phyloP scores from a whole-genome alignment of 2,888 invertebrate species.

The Philereme vetulata region DNA sequence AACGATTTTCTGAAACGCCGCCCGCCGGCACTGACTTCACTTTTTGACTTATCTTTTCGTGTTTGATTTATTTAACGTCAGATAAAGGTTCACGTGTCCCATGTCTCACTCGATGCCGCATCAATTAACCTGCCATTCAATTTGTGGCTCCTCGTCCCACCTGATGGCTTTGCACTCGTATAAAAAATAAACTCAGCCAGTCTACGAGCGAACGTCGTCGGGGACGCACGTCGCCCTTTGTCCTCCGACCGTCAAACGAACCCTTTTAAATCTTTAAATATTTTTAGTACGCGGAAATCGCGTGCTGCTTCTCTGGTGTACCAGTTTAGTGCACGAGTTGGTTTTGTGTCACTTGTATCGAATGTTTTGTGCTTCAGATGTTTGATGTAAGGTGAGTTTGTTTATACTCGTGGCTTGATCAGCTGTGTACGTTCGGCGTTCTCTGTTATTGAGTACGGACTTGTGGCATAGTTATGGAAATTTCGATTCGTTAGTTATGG shows the following conservation, averaged over 20 bases:
- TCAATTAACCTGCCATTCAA: constrained; percentile 56
- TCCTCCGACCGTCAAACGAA: constrained; percentile 52
- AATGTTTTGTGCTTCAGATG: constrained; percentile 57
- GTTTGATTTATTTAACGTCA: constrained; percentile 33
- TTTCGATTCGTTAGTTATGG: constrained; percentile 20
- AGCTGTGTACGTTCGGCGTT: constrained; percentile 53
- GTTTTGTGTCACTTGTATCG: constrained; percentile 47
- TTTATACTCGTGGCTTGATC: constrained; percentile 58
- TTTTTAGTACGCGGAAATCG: constrained; percentile 71
- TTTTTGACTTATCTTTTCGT: constrained; percentile 5
- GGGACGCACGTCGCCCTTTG: constrained; percentile 67
- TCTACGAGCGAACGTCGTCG: constrained; percentile 61
- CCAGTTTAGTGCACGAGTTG: constrained; percentile 38
- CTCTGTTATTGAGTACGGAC: constrained; percentile 19
- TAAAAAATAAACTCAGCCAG: constrained; percentile 48
- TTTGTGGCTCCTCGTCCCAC: constrained; percentile 53
- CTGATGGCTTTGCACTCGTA: constrained; percentile 55
- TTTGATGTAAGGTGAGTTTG: constrained; percentile 66
- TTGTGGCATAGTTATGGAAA: constrained; percentile 22
- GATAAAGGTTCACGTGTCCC: constrained; percentile 40
- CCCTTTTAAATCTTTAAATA: constrained; percentile 67
- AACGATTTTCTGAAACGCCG: constrained; percentile 8
- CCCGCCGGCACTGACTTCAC: too few relatives aligned
- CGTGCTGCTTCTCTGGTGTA: constrained; percentile 47
- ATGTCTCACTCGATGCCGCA: constrained; percentile 50